phyloP scores from a whole-genome alignment of 2,888 invertebrate genomes.

The Empis stercorea region DNA sequence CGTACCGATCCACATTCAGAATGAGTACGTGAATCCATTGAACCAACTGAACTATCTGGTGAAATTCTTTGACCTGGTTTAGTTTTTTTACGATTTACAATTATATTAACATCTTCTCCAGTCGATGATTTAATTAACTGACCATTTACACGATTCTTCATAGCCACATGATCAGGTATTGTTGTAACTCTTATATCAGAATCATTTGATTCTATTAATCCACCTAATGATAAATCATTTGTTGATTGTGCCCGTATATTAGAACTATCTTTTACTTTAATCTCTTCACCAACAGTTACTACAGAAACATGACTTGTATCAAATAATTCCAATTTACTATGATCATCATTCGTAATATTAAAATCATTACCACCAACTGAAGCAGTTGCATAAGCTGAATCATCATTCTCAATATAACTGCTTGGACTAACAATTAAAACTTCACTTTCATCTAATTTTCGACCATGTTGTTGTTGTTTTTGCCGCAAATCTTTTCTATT shows the following conservation, averaged over 20 bases:
- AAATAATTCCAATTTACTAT: conserved; percentile 33
- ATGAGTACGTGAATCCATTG: conserved; percentile 42
- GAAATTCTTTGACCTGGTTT: conserved; percentile 36
- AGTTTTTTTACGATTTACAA: conserved; percentile 35
- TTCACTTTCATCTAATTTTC: conserved; percentile 74
- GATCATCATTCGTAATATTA: conserved; percentile 18
- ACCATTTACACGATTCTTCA: conserved; percentile 38
- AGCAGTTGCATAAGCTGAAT: conserved; percentile 44
- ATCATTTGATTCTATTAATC: conserved; percentile 1
- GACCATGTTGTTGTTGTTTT: conserved; percentile 35
- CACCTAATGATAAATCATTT: conserved; percentile 20
- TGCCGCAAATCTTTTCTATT: conserved; percentile 9
- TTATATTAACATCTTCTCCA: conserved; percentile 31
- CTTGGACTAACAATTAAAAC: conserved; percentile 69
- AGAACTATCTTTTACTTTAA: conserved; percentile 60
- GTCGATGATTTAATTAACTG: conserved; percentile 29
- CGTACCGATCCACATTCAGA: conserved; percentile 65
- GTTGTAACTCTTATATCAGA: neutral
- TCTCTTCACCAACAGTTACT: conserved; percentile 75
- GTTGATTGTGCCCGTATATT: conserved; percentile 20
- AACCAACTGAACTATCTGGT: conserved; percentile 49
- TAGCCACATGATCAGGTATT: no score
- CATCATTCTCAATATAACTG: conserved; percentile 40
- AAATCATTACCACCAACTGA: conserved; percentile 22
- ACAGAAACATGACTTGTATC: conserved; percentile 88